Evolutionary conservation across 2,113 vertebrate genomes (phyloP).

Genomic region (Prunella fulvescens): DNA sequence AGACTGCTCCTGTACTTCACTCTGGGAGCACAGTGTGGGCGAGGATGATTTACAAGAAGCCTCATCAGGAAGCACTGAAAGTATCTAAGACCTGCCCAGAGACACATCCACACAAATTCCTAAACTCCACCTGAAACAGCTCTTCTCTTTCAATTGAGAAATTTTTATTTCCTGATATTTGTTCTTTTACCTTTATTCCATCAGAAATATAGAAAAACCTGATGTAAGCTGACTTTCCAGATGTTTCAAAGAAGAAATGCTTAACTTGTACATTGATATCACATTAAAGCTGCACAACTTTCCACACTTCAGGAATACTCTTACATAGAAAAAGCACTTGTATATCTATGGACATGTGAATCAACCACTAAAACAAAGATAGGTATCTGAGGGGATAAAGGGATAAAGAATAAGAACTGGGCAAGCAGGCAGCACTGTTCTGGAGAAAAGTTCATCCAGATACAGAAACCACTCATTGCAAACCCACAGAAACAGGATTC

Average conservation of each 20-base stretch:
- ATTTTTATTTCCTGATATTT: neutral
- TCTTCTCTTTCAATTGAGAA: neutral
- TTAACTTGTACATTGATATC: neutral
- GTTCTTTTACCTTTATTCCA: neutral
- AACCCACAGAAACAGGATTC: neutral
- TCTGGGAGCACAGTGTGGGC: neutral
- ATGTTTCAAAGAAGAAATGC: neutral
- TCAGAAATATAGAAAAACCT: neutral
- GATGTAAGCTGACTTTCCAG: neutral
- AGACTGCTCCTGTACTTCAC: neutral
- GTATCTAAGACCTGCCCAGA: neutral
- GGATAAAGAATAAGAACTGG: neutral
- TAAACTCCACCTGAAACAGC: neutral
- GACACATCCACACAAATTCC: neutral
- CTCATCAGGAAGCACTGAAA: neutral
- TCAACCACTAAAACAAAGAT: neutral
- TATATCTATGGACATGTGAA: accelerated
- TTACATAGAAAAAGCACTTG: neutral
- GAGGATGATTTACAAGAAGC: neutral
- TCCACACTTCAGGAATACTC: neutral
- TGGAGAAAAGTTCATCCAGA: neutral
- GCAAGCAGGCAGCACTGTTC: neutral
- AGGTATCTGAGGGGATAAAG: neutral
- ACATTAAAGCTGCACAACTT: neutral
- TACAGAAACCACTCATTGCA: neutral